These are phyloP conservation scores for Heliothis subflexa DNA, from an alignment of 1,140 invertebrate species.

Conservation along the genomic window DNA sequence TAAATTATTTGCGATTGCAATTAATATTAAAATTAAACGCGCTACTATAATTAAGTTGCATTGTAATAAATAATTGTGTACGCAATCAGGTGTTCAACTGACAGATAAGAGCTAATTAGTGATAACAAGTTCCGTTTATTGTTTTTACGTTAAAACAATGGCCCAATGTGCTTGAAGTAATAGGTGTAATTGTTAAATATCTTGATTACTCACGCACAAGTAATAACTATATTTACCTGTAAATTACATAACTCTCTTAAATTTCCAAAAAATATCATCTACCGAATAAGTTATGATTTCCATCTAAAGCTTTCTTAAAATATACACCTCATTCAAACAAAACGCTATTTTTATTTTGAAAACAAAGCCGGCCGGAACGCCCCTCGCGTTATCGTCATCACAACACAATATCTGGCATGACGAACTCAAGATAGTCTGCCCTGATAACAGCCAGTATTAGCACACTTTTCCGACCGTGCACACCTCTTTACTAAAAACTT, in stretches of 20 bases:
- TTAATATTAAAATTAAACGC: conserved; percentile 12
- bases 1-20: conserved; percentile 5
- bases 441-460: conserved; percentile 77
- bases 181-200: background rate
- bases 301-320: background rate
- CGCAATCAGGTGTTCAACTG: background rate
- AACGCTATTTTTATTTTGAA: conserved; percentile 46
- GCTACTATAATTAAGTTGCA: background rate
- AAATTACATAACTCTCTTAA: conserved; percentile 11
- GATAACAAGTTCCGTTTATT: conserved; percentile 13
- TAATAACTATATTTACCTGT: background rate
- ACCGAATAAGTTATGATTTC: background rate
- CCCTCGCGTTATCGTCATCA: conserved; percentile 72
- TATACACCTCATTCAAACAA: background rate
- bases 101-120: conserved; percentile 10
- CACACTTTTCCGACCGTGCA: conserved; percentile 59
- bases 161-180: background rate
- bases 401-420: conserved; percentile 79
- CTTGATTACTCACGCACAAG: background rate
- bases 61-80: conserved; percentile 16
- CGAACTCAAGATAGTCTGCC: conserved; percentile 78
- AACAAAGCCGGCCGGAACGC: conserved; percentile 42
- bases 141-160: background rate
- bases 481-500: conserved; percentile 56
- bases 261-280: too few species aligned